Base-by-base conservation (phyloP, 2,797 vertebrate species). In the Melanotaenia parkinsoni region DNA sequence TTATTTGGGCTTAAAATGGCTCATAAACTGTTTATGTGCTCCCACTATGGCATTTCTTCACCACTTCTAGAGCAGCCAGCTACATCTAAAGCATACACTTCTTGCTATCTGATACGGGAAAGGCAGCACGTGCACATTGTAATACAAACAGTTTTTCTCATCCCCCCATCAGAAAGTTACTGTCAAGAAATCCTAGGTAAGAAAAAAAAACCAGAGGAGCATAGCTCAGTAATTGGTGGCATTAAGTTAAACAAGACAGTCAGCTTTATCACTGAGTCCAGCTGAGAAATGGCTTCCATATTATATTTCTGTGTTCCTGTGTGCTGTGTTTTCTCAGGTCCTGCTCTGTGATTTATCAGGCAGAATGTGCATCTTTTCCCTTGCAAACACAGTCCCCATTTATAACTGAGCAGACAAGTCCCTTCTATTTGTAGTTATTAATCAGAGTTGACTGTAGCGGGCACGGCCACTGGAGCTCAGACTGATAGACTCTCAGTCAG, bases 401-500 rank as follows among this genome's bases (percentile, higher is more conserved):
- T 92, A 90, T 92, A 91, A 92, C 88, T 70, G 68, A 72, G 82
- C 85, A 90, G 87, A 86, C 90, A 90, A 89, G 80, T 92, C 82
- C 86, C 89, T 92, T 86, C 81, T 91, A 89, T 93, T 94, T 91
- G 88, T 89, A 88, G 92, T 92, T 94, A 94, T 94, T 94, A 95
- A 94, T 95, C 94, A 93, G 90, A 90, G 86, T 91, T 91, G 93
- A 93, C 90, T 94, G 92, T 92, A 89, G 91, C 88, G 77, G 87
- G 88, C 90, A 90, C 74, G 84, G 89, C 88, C 90, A 90, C 87
- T 92, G 92, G 88, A 92, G 91, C 91, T 92, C 90, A 91, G 88
- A 90, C 90, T 93, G 93, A 94, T 94, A 89, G 93, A 92, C 91
- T 91, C 90, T 90, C 91, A 86, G 91, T 93, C 92, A 91, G 90